Evolutionary conservation across 2,113 vertebrate genomes (phyloP).

Genomic region (Ageneiosus marmoratus): DNA sequence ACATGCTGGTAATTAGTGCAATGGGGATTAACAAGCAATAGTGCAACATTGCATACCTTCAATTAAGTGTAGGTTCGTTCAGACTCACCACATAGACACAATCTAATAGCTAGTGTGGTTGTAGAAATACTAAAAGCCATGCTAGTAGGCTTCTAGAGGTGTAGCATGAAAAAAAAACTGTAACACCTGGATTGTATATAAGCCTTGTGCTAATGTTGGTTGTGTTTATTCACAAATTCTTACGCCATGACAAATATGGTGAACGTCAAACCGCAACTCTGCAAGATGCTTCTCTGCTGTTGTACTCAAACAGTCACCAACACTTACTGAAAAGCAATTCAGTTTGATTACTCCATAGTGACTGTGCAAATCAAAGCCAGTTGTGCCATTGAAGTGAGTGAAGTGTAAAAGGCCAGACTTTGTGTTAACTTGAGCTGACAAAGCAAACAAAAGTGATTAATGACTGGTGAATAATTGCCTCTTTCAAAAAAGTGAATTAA

Average conservation of each 20-base stretch:
- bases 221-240: conserved; percentile 25
- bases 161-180: neutral
- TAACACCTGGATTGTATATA: conserved; percentile 24
- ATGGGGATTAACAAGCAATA: neutral
- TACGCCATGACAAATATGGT: conserved; percentile 17
- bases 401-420: neutral
- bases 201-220: conserved; percentile 1
- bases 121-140: neutral
- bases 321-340: conserved; percentile 16
- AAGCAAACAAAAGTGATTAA: conserved; percentile 34
- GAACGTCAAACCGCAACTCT: conserved; percentile 12
- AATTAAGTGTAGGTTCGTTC: neutral
- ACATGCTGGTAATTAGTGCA: neutral
- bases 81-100: neutral
- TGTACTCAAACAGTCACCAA: conserved; percentile 16
- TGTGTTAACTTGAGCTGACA: neutral
- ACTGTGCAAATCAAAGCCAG: conserved; percentile 37
- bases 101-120: neutral
- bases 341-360: conserved; percentile 4
- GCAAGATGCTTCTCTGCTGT: conserved; percentile 14
- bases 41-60: neutral
- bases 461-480: neutral
- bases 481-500: conserved; percentile 16
- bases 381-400: neutral
- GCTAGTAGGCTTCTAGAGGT: neutral